phyloP scores from a whole-genome alignment of 92 coral and sea anemone genomes.

The Zoanthus gigantus region DNA sequence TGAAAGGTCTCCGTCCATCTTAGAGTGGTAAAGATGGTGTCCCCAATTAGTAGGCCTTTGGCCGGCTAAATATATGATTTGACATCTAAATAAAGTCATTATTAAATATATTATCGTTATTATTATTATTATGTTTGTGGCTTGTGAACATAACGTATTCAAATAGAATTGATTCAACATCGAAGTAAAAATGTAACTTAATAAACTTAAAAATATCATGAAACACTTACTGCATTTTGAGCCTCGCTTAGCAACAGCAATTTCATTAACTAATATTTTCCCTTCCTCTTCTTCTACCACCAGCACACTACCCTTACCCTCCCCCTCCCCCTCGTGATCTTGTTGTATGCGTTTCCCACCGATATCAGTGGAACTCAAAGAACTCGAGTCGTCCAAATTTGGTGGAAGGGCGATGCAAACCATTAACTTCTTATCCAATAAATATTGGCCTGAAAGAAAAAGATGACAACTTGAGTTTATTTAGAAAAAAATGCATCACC shows the following conservation, averaged over 20 bases:
- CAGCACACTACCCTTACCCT: conserved; percentile 65
- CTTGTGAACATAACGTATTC: too few relatives aligned
- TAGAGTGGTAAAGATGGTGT: too few relatives aligned
- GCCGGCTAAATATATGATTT: too few relatives aligned
- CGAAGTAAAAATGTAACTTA: not conserved
- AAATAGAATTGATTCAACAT: not conserved
- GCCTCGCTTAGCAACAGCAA: conserved; percentile 55
- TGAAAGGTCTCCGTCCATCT: too few relatives aligned
- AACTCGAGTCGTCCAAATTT: conserved; percentile 21
- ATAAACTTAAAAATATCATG: not conserved
- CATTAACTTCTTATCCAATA: conserved; percentile 71
- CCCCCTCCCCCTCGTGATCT: not conserved
- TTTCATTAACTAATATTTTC: conserved; percentile 64
- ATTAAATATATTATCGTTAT: too few relatives aligned
- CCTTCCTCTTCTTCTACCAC: conserved; percentile 42
- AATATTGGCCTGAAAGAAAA: conserved; percentile 67
- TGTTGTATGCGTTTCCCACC: not conserved
- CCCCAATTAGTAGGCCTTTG: too few relatives aligned
- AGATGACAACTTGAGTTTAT: not conserved
- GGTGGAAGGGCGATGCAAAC: conserved; percentile 70
- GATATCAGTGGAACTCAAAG: not conserved
- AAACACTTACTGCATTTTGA: not conserved
- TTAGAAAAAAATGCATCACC: not conserved
- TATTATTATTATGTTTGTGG: too few relatives aligned
- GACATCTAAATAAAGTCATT: too few relatives aligned